Percentiles rank a stretch among this genome's conserved stretches.
Evolutionary conservation across 1,140 invertebrate genomes (phyloP).

Genomic region (Drosophila trapezifrons): DNA sequence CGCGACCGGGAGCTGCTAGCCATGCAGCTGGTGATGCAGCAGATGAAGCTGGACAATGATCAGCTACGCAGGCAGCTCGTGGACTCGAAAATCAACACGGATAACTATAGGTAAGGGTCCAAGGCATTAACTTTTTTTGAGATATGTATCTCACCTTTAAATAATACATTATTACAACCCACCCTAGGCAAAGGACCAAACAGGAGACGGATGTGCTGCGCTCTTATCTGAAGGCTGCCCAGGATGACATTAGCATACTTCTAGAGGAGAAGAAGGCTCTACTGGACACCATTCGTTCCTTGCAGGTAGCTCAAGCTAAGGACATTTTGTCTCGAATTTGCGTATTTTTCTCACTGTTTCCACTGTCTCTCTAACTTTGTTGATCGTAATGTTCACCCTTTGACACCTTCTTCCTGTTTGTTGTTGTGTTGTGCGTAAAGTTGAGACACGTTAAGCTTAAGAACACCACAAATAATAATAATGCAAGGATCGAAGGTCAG

Average conservation of each 20-base stretch:
- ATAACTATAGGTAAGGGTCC: constrained; percentile 86
- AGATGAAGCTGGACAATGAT: constrained; percentile 87
- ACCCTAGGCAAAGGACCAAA: constrained; percentile 85
- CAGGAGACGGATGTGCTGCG: constrained; percentile 87
- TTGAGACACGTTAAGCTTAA: constrained; percentile 76
- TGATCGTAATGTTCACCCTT: constrained; percentile 52
- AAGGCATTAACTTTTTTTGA: neutral
- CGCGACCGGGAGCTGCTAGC: constrained; percentile 85
- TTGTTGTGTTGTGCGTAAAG: constrained; percentile 69
- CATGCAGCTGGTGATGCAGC: constrained; percentile 85
- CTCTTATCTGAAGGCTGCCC: constrained; percentile 87
- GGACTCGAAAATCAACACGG: constrained; percentile 87
- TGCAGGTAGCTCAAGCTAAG: constrained; percentile 85
- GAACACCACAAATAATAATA: constrained; percentile 77
- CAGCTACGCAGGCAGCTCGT: constrained; percentile 87
- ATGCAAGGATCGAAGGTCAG: constrained; percentile 79
- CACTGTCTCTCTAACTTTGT: constrained; percentile 57
- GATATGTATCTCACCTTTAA: neutral
- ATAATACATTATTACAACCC: neutral
- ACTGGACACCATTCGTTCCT: constrained; percentile 87
- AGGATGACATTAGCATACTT: constrained; percentile 89
- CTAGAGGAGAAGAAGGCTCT: constrained; percentile 90
- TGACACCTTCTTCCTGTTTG: constrained; percentile 52
- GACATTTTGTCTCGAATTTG: neutral
- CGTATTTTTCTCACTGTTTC: constrained; percentile 13